These are phyloP conservation scores for Alethe castanea DNA, from an alignment of 2,113 vertebrate species.

Conservation along the genomic window DNA sequence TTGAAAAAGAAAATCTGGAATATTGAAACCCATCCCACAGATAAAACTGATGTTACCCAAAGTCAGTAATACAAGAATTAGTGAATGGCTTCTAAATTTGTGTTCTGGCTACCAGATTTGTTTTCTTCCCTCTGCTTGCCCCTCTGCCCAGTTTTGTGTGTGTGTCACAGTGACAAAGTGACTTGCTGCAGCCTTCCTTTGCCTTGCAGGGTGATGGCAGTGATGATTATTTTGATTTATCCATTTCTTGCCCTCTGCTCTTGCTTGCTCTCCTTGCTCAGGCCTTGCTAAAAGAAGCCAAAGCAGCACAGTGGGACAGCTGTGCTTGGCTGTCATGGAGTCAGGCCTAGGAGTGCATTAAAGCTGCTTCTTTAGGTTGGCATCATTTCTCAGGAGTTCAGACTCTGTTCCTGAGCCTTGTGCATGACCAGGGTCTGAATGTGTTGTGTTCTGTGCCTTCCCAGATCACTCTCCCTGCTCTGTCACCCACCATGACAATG, in stretches of 20 bases:
- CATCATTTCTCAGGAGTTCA: neutral
- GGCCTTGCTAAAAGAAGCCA: neutral
- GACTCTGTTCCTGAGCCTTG: neutral
- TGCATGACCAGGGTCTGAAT: neutral
- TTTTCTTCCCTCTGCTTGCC: neutral
- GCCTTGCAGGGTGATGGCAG: neutral
- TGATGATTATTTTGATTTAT: neutral
- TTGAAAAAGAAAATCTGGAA: neutral
- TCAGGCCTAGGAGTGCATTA: neutral
- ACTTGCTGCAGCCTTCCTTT: neutral
- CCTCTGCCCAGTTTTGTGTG: neutral
- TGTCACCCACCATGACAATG: constrained; percentile 98
- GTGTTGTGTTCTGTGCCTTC: neutral
- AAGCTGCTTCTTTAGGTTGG: neutral
- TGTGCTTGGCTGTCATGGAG: neutral
- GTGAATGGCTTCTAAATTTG: neutral
- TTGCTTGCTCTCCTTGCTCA: neutral
- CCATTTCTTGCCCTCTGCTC: neutral
- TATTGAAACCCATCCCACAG: neutral
- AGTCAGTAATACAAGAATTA: neutral
- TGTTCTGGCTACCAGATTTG: neutral
- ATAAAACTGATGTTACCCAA: neutral
- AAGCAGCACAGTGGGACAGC: neutral
- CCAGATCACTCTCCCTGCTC: constrained; percentile 90
- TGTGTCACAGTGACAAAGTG: neutral